Evolutionary conservation across 2,888 invertebrate species (phyloP).

Genomic region (Orchesella flavescens): DNA sequence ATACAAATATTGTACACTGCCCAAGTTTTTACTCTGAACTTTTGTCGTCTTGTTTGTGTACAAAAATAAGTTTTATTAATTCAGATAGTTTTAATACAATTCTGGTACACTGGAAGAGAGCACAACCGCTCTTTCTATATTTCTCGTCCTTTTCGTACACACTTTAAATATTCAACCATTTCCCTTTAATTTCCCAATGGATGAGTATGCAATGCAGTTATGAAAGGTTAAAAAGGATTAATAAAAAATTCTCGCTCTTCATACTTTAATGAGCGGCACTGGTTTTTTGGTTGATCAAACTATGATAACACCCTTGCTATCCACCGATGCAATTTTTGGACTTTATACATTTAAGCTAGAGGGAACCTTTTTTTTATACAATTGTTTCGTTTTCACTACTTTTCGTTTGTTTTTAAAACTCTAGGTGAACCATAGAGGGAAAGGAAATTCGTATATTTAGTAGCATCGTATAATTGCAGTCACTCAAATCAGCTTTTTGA

Average conservation of each 20-base stretch:
- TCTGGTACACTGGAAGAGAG: too few species aligned
- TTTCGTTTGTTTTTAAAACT: neutral
- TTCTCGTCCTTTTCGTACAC: too few species aligned
- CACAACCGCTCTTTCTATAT: too few species aligned
- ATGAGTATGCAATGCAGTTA: slow-evolving; percentile 30
- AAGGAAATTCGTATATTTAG: too few species aligned
- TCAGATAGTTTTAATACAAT: too few species aligned
- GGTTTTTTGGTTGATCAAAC: slow-evolving; percentile 45
- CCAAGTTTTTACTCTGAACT: too few species aligned
- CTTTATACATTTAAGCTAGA: neutral
- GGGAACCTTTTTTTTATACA: neutral
- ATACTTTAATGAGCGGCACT: slow-evolving; percentile 47
- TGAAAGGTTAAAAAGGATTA: slow-evolving; percentile 43
- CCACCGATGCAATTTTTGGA: neutral
- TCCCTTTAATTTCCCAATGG: slow-evolving; percentile 53
- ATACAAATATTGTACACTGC: too few species aligned
- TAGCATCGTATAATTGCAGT: too few species aligned
- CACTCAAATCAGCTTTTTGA: neutral
- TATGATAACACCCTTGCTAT: neutral
- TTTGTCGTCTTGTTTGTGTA: too few species aligned
- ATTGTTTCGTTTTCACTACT: slow-evolving; percentile 14
- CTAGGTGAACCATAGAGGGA: too few species aligned
- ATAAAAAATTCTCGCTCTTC: slow-evolving; percentile 47
- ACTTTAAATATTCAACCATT: slow-evolving; percentile 37
- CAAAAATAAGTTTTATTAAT: too few species aligned